Base-by-base conservation (phyloP, 2,797 vertebrate species). In the Phalanger gymnotis region DNA sequence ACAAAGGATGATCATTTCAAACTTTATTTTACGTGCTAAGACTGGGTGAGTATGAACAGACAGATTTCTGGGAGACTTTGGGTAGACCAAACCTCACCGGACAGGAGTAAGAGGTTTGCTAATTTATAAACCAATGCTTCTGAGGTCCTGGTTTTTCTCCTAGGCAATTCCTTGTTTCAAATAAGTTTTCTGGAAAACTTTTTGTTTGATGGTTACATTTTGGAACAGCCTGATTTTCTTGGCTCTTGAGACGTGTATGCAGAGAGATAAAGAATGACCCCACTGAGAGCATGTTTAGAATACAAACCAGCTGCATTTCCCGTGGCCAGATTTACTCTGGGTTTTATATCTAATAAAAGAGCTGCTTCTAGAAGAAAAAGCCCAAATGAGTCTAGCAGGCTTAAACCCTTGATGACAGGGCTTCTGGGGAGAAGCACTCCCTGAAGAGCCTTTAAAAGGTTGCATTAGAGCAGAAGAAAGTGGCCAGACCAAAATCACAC, bases 201-300 rank as follows among this genome's bases (percentile, higher is more conserved):
- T 73, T 81, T 81, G 22, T 27, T 81, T 81, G 22, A 81, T 54
- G 27, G 90, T 13, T 34, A 54, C 31, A 90, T 90, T 54, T 90
- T 90, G 90, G 40, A 31, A 73, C 92, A 90, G 47, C 19, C 47
- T 89, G 52, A 5, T 0, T 92, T 96, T 97, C 54, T 4, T 1
- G 95, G 52, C 16, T 93, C 53, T 66, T 54, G n/a, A 0, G 87
- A n/a, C 96, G 96, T 93, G 56, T 90, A 90, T 95, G 53, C 90
- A 57, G 51, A 54, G 90, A 47, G 47, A 91, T 54, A 25, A 97
- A n/a, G 66, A 19, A 58, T 61, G 94, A 73, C 53, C 66, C 58
- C 97, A 96, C 30, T 34, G 34, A n/a, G 40, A 73, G 91, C 14
- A 87, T 40, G 90, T 94, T 97, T 53, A 53, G 93, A 95, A 91